Evolutionary conservation across 2,797 vertebrate species (phyloP).

Genomic region (Clarias platycephalus): DNA sequence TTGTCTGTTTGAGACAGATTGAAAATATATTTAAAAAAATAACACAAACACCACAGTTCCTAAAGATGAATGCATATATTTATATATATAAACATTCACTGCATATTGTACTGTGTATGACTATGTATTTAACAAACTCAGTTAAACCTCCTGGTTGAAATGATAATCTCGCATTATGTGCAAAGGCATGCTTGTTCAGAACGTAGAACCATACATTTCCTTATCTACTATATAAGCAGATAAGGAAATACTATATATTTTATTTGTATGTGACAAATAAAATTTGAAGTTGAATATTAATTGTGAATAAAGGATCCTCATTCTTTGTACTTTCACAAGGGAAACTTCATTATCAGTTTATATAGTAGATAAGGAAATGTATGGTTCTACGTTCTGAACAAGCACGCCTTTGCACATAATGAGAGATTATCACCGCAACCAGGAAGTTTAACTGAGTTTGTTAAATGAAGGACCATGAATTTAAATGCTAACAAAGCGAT

Average conservation of each 20-base stretch:
- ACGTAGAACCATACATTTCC: too few species aligned
- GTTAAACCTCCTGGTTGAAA: too few species aligned
- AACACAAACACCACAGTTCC: not conserved
- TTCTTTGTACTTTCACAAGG: not conserved
- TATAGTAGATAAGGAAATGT: not conserved
- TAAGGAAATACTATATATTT: too few species aligned
- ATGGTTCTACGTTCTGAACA: not conserved
- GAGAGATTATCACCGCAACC: slow-evolving; percentile 31
- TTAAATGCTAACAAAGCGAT: slow-evolving; percentile 44
- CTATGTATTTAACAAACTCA: too few species aligned
- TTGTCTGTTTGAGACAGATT: not conserved
- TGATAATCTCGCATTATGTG: too few species aligned
- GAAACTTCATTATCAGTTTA: slow-evolving; percentile 9
- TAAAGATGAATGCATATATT: not conserved
- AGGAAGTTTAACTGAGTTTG: slow-evolving; percentile 25
- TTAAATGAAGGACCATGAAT: slow-evolving; percentile 13
- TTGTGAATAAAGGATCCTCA: too few species aligned
- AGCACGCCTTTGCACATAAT: slow-evolving; percentile 19
- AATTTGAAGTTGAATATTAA: not conserved
- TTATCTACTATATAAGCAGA: too few species aligned
- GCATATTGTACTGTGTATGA: too few species aligned
- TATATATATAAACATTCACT: too few species aligned
- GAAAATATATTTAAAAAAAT: not conserved
- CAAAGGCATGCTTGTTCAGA: too few species aligned
- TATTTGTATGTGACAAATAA: too few species aligned